Evolutionary conservation across 1,140 invertebrate species (phyloP), one percentile per base, ranked within the genome.

Genomic region (Choristoneura fumiferana): DNA sequence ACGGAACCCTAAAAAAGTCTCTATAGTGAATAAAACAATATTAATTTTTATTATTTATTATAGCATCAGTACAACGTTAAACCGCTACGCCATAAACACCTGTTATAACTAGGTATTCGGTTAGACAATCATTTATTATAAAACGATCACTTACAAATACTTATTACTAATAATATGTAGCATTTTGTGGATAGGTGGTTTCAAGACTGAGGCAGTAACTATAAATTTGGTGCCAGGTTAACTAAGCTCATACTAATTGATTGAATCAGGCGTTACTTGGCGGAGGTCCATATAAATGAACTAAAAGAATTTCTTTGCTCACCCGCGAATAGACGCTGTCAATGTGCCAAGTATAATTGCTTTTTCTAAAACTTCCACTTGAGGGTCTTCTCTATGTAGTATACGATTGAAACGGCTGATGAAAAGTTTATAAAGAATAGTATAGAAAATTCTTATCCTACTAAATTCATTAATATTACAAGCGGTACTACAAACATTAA

Each of bases 401-500:
- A 17, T 10, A 18, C 10, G 15, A 40, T 40, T 8, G 39, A 40
- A 45, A 45, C 40, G 5, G 5, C 18, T 40, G 13, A 45, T 17
- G 13, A 18, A 40, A 8, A 49, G 29, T 2, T 17, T 12, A 49
- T 8, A 49, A 10, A n/a, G n/a, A 45, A 45, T 45, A 22, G 9
- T 22, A 8, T 29, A 33, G 37, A 39, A 39, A 39, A 13, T 10
- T n/a, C 43, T 49, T 49, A 49, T 22, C 12, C n/a, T 49, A 49
- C 5, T 49, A 49, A 49, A 49, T 49, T 49, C 43, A 49, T 9
- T 49, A 49, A 49, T 5, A 13, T 49, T 49, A 13, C 22, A 49
- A 49, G 43, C 43, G 43, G 22, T 29, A 29, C 43, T 40, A 38
- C 22, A 17, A 36, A 60, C 17, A 55, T 60, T 60, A 60, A 29